Evolutionary conservation across 2,113 vertebrate species (phyloP), one percentile per base, ranked within the genome.

Genomic region (Hemichromis elongatus): DNA sequence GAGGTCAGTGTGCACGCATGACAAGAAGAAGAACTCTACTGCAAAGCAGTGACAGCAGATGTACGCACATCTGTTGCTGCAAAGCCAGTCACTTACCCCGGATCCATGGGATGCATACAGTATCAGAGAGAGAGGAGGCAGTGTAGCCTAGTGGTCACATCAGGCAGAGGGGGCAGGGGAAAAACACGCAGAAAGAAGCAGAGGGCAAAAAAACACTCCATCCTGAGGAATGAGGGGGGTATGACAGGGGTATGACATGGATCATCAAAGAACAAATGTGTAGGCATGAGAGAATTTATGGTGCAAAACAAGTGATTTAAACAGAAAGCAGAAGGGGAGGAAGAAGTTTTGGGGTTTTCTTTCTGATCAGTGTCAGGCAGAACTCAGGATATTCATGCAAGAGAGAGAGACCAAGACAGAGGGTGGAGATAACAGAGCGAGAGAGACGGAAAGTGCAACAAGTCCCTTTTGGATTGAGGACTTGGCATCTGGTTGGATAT

Each of bases 71-170:
- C 93, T 95, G 93, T 95, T 94, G 93, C 94, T 82, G 91, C 88
- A 89, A 80, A 89, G 87, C 83, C 90, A 91, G 92, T 92, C 88
- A 55, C 91, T 94, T 94, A 92, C 81, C 88, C 91, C 84, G 90
- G 59, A 93, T 94, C 90, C 88, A 85, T 70, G 79, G 88, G 89
- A 92, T 85, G 84, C 37, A 26, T 45, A 53, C 19, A 61, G 84
- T 80, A 81, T 84, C 70, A 90, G 75, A 63, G 33, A 89, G 87
- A 92, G 88, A 91, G 93, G 91, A 94, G 80, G 95, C 95, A 96
- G 95, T 96, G 96, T 94, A 95, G 93, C 94, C 95, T 95, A 95
- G 95, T 94, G 96, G 95, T 91, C 92, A 93, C 57, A 90, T 16
- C 87, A 80, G 86, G 93, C 78, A 92, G 88, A 87, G 40, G 79